Base-by-base conservation (phyloP, 1,140 invertebrate species). In the Conus betulinus region DNA sequence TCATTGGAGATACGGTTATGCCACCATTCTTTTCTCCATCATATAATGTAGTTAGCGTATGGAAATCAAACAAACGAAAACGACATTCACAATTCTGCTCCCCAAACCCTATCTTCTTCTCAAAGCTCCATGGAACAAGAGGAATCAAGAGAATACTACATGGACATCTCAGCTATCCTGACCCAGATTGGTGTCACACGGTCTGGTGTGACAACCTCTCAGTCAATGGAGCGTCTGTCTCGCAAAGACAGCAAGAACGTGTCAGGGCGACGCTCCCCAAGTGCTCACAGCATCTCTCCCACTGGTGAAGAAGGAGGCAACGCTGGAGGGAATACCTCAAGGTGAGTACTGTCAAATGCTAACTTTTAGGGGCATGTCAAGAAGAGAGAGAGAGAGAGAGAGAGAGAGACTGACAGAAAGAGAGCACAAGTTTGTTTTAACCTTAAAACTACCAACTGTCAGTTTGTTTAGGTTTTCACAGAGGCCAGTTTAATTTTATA, bases 101-200 rank as follows among this genome's bases (percentile, higher is more conserved):
- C 10, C 10, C 27, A 55, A 39, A 23, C 17, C 63, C 5, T 76
- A 0, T 90, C 71, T 88, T 76, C 67, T n/a, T 87, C 82, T 57
- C 90, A 3, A 79, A 94, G 93, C 60, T 92, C 92, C 71, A 25
- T 92, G 79, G 92, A 93, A 82, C 78, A 90, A 23, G 89, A 90
- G 78, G 92, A 93, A 79, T 53, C 84, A 3, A 90, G 90, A 57
- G 93, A 93, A 15, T 93, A 92, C 63, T 89, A 93, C 84, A 90
- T 74, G 67, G 93, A 94, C 53, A 92, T 94, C 17, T 90, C 92
- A 74, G 88, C 89, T 39, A 91, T 94, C 85, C 88, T 94, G 71
- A 92, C 90, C 71, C 92, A 93, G 91, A 90, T 94, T 86, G 93
- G 93, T 10, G 91, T 93, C 0, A 20, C 60, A 81, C 87, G 20